A percentile compares a stretch with the other conserved stretches of the same genome.
phyloP scores from a whole-genome alignment of 2,113 vertebrate species.

The Cinclus cinclus region DNA sequence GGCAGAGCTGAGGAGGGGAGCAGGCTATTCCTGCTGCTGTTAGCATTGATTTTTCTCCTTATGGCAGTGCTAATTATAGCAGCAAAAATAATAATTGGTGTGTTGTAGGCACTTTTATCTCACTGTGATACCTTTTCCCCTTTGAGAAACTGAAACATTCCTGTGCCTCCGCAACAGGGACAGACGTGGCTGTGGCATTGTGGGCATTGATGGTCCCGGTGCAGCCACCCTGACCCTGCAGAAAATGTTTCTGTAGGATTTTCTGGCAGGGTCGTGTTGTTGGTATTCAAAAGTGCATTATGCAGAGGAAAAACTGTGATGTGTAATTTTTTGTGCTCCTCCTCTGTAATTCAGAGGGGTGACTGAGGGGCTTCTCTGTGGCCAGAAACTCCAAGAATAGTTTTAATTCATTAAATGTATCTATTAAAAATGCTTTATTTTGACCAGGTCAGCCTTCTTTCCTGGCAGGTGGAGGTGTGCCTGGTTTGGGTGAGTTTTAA shows the following conservation, averaged over 20 bases:
- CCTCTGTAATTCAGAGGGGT: background rate
- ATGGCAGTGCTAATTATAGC: background rate
- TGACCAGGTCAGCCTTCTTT: background rate
- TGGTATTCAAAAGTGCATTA: background rate
- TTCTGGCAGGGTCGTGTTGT: fast-evolving
- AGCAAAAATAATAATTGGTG: background rate
- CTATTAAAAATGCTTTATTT: background rate
- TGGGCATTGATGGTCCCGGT: no score
- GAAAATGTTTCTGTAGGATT: background rate
- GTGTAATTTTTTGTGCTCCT: background rate
- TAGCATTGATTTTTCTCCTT: background rate
- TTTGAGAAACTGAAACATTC: fast-evolving
- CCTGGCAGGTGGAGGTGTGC: background rate
- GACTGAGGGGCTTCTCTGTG: background rate
- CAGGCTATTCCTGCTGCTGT: background rate
- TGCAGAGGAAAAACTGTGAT: background rate
- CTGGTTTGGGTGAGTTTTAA: background rate
- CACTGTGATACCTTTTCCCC: fast-evolving
- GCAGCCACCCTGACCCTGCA: background rate
- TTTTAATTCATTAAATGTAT: background rate
- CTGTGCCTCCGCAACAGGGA: fast-evolving
- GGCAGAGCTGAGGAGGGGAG: background rate
- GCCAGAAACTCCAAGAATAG: background rate
- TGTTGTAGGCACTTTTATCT: background rate
- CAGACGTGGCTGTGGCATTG: background rate